These are phyloP conservation scores for Panthera uncia DNA, from an alignment of 2,113 vertebrate genomes.

Conservation along the genomic window DNA sequence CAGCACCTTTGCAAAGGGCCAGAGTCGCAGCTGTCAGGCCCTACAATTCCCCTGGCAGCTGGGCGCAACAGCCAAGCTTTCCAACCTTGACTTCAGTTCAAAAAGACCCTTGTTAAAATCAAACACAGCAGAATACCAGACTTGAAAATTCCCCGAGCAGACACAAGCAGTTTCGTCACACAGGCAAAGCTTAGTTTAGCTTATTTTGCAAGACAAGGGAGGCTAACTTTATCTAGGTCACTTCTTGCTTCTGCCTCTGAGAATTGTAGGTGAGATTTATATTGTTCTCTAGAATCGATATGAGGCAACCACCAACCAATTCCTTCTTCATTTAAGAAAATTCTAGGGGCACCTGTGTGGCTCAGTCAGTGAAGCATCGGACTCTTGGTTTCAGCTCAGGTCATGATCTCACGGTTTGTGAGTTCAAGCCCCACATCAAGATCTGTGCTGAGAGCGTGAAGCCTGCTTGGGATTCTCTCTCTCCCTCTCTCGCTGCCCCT, in stretches of 20 bases:
- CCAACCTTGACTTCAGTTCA: background rate
- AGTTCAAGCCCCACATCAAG: too few relatives aligned
- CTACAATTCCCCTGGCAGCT: background rate
- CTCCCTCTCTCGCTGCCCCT: too few relatives aligned
- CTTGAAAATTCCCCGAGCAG: background rate
- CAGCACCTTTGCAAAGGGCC: background rate
- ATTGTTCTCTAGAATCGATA: background rate
- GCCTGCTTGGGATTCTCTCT: too few relatives aligned
- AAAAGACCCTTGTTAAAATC: background rate
- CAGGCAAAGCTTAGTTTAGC: background rate
- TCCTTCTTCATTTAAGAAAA: background rate
- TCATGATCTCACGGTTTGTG: too few relatives aligned
- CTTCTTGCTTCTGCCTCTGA: background rate
- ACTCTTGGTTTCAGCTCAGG: too few relatives aligned
- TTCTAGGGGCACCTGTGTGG: too few relatives aligned
- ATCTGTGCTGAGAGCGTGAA: too few relatives aligned
- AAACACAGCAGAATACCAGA: background rate
- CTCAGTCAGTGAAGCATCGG: too few relatives aligned
- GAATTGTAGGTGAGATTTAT: background rate
- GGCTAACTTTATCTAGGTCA: background rate
- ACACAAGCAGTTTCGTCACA: background rate
- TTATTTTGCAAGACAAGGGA: background rate
- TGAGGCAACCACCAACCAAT: background rate
- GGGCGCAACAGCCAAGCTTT: accelerated
- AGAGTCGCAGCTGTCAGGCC: background rate